Evolutionary conservation across 2,888 invertebrate genomes (phyloP).

Genomic region (Parnassius mnemosyne): DNA sequence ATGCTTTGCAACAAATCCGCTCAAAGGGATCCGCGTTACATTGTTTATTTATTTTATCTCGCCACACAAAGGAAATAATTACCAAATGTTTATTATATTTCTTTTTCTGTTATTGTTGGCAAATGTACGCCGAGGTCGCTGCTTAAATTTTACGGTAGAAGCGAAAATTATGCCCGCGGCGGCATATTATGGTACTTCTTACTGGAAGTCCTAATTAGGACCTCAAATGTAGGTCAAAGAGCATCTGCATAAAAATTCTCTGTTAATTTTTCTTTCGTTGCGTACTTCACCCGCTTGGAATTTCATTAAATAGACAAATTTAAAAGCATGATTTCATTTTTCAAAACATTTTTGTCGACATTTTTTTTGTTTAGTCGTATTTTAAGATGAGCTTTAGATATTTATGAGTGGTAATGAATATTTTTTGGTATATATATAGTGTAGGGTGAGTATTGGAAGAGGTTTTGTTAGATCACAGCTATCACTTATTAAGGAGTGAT

Average conservation of each 20-base stretch:
- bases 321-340: neutral
- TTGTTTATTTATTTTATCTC: conserved; percentile 19
- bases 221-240: conserved; percentile 25
- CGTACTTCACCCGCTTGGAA: conserved; percentile 15
- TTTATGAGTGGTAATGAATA: too few relatives aligned
- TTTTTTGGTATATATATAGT: too few relatives aligned
- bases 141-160: conserved; percentile 15
- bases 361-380: neutral
- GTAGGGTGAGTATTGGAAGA: too few relatives aligned
- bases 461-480: too few relatives aligned
- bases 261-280: conserved; percentile 7
- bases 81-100: conserved; percentile 14
- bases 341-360: neutral
- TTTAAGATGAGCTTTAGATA: too few relatives aligned
- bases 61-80: conserved; percentile 15
- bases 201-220: conserved; percentile 24
- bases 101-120: conserved; percentile 3
- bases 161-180: conserved; percentile 20
- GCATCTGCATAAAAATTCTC: conserved; percentile 17
- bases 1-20: neutral
- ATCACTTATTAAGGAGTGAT: too few relatives aligned
- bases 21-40: conserved; percentile 13
- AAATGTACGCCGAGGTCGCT: conserved; percentile 12
- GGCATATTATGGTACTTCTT: conserved; percentile 16
- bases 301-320: conserved; percentile 7